A percentile compares a stretch with the other conserved stretches of the same genome.
Evolutionary conservation across 2,888 invertebrate species (phyloP).

Genomic region (Acanthosoma haemorrhoidale): DNA sequence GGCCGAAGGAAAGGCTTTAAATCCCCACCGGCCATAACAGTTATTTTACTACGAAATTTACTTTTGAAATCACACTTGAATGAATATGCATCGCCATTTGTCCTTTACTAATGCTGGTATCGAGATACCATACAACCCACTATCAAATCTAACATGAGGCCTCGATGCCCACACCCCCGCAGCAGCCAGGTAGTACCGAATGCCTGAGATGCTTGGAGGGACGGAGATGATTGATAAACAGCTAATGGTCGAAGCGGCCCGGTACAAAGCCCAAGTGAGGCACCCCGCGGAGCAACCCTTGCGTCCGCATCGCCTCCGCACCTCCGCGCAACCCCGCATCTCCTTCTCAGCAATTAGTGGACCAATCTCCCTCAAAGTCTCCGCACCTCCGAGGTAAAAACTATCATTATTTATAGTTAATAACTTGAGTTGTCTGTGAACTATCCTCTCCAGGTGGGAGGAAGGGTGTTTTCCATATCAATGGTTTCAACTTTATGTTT

Average conservation of each 20-base stretch:
- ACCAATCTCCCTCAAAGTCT: neutral
- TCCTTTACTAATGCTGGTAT: too few relatives aligned
- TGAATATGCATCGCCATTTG: too few relatives aligned
- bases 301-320: neutral
- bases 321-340: too few relatives aligned
- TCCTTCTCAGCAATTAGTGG: neutral
- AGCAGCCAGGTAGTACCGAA: neutral
- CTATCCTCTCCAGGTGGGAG: too few relatives aligned
- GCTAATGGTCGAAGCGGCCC: neutral
- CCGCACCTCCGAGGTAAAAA: neutral
- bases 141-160: too few relatives aligned
- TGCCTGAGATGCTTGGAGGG: neutral
- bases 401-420: conserved; percentile 3
- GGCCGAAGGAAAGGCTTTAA: too few relatives aligned
- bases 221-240: conserved; percentile 17
- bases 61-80: too few relatives aligned
- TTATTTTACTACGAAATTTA: too few relatives aligned
- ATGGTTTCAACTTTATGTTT: too few relatives aligned
- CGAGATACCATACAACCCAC: too few relatives aligned
- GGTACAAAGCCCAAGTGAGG: neutral
- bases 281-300: conserved; percentile 8
- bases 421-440: conserved; percentile 1
- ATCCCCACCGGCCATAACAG: too few relatives aligned
- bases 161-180: neutral
- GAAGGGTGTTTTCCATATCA: too few relatives aligned